These are phyloP conservation scores for Microplitis demolitor DNA, from an alignment of 1,140 invertebrate genomes.

Conservation along the genomic window DNA sequence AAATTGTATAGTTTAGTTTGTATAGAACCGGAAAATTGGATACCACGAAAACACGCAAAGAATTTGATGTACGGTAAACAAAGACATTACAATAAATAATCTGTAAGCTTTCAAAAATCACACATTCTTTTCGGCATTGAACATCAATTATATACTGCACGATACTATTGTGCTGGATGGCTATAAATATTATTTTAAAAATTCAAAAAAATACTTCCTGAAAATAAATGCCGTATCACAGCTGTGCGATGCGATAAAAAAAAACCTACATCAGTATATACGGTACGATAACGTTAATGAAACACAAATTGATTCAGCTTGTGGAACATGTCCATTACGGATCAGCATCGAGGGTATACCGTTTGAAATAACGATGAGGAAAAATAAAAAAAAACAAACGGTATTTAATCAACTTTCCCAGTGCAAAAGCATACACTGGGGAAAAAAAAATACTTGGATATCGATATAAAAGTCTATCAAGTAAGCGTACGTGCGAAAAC, in stretches of 20 bases:
- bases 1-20: neutral
- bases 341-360: neutral
- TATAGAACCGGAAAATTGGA: conserved; percentile 20
- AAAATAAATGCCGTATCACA: neutral
- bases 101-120: no score
- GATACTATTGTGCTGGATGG: no score
- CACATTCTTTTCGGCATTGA: neutral
- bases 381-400: neutral
- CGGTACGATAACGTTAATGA: neutral
- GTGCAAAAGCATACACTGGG: neutral
- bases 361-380: neutral
- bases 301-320: conserved; percentile 10
- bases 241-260: neutral
- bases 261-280: neutral
- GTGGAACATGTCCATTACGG: neutral
- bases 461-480: neutral
- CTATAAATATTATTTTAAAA: neutral
- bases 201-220: neutral
- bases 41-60: conserved; percentile 4
- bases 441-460: neutral
- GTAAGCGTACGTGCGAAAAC: neutral
- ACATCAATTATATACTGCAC: neutral
- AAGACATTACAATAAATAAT: neutral
- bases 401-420: neutral
- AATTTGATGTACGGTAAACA: neutral